Percentiles rank a stretch among this genome's conserved stretches.
Conservation (phyloP, 2,797 vertebrate genomes). For the Leptatherina wallacei region DNA sequence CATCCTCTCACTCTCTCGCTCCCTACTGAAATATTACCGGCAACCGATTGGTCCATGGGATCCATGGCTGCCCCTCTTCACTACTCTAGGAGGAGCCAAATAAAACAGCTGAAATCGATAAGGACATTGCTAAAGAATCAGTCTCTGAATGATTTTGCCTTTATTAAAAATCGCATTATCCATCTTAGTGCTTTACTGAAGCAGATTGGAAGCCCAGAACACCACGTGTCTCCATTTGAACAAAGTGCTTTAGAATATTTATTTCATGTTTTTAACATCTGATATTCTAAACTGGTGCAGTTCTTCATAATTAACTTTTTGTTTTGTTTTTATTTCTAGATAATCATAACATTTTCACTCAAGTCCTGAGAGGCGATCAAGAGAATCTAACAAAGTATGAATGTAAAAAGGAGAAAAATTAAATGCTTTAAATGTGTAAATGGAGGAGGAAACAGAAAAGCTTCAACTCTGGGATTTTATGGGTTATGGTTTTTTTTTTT, state of each 20-base stretch:
- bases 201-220: neutral
- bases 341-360: neutral
- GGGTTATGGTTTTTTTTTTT: neutral
- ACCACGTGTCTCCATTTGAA: neutral
- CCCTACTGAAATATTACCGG: conserved; percentile 68
- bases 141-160: neutral
- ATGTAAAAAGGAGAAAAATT: too few species aligned
- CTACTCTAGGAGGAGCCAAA: conserved; percentile 73
- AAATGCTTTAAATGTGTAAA: too few species aligned
- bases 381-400: too few species aligned
- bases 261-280: neutral
- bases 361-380: too few species aligned
- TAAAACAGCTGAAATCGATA: conserved; percentile 16
- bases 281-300: neutral
- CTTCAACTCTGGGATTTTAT: too few species aligned
- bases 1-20: conserved; percentile 39
- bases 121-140: conserved; percentile 18
- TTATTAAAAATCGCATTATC: neutral
- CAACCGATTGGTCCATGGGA: conserved; percentile 78
- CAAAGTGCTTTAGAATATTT: neutral
- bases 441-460: too few species aligned
- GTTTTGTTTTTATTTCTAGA: neutral
- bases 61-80: conserved; percentile 55
- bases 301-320: neutral
- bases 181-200: neutral